Percentiles rank a stretch among this genome's conserved stretches.
Conservation (phyloP, 2,888 invertebrate genomes). For the Nemapogon koenigi region DNA sequence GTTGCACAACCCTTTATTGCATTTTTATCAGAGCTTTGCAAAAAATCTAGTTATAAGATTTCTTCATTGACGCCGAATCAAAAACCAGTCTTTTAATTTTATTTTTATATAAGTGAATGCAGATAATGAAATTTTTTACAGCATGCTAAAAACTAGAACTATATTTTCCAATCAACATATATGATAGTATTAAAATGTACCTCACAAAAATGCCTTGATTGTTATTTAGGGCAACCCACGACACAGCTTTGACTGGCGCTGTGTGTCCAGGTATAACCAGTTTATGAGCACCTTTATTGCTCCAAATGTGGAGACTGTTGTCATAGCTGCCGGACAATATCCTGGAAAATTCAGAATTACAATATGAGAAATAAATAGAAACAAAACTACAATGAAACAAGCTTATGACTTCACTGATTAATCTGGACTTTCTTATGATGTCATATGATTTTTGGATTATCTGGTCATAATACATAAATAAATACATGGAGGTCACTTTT, state of each 20-base stretch:
- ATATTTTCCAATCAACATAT: neutral
- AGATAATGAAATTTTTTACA: neutral
- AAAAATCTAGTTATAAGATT: no score
- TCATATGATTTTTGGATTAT: no score
- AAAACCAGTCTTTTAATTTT: neutral
- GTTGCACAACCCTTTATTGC: no score
- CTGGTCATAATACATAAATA: no score
- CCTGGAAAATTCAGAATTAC: no score
- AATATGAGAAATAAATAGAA: no score
- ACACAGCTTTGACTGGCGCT: slow-evolving; percentile 85
- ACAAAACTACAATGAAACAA: no score
- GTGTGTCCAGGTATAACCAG: slow-evolving; percentile 86
- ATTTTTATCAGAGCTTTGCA: no score
- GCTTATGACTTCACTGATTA: no score
- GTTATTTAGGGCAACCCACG: slow-evolving; percentile 79
- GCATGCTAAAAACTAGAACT: neutral
- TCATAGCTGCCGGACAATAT: slow-evolving; percentile 94
- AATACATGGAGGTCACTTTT: no score
- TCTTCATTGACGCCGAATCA: neutral
- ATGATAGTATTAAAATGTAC: slow-evolving; percentile 34
- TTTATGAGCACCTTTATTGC: slow-evolving; percentile 81
- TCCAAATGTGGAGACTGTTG: slow-evolving; percentile 91
- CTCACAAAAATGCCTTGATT: slow-evolving; percentile 74
- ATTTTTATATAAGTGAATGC: neutral
- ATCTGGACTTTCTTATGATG: no score